A percentile compares a stretch with the other conserved stretches of the same genome.
Conservation (phyloP, 2,797 vertebrate species). For the Sternotherus odoratus region DNA sequence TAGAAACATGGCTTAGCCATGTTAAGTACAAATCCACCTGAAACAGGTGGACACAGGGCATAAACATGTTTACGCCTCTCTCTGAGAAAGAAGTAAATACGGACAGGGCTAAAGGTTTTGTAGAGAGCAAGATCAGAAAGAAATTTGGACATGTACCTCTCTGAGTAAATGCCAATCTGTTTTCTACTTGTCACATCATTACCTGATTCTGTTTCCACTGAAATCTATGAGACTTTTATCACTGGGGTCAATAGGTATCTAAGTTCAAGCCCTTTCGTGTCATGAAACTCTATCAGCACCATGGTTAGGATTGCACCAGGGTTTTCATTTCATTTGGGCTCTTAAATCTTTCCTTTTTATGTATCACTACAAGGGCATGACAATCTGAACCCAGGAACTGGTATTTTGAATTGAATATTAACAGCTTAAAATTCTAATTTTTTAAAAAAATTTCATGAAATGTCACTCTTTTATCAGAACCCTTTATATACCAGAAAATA, state of each 20-base stretch:
- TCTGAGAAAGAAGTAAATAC: background rate
- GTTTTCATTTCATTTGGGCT: slow-evolving; percentile 4
- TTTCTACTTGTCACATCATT: background rate
- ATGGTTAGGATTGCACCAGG: background rate
- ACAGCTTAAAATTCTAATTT: background rate
- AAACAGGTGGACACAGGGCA: background rate
- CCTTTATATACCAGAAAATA: slow-evolving; percentile 14
- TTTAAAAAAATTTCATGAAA: background rate
- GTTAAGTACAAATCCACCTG: background rate
- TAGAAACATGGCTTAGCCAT: background rate
- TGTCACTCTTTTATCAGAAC: slow-evolving; percentile 2
- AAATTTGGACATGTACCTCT: background rate
- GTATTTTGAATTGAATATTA: background rate
- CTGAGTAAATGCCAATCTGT: background rate
- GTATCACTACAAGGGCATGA: background rate
- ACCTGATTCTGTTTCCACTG: background rate
- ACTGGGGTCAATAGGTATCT: background rate
- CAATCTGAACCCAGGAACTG: background rate
- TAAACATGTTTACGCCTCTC: background rate
- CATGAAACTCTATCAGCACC: background rate
- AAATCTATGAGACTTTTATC: background rate
- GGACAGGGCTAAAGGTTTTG: background rate
- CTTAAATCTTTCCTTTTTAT: background rate
- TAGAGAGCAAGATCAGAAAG: background rate
- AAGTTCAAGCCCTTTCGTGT: background rate